Evolutionary conservation across 1,140 invertebrate species (phyloP).

Genomic region (Nasonia vitripennis): DNA sequence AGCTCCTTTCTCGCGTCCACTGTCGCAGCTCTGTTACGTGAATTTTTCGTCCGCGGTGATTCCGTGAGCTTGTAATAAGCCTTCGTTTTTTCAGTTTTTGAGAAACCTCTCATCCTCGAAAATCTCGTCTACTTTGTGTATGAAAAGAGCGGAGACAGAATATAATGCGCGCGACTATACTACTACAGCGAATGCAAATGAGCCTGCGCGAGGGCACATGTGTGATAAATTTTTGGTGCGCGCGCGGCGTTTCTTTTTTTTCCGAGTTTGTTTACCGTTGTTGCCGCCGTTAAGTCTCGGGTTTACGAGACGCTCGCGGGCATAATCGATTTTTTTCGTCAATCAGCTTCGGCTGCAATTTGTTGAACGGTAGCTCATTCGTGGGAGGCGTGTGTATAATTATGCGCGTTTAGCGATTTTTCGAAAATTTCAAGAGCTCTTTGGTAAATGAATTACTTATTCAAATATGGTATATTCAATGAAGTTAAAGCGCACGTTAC

Average conservation of each 20-base stretch:
- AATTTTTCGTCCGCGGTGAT: conserved; percentile 5
- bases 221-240: conserved; percentile 44
- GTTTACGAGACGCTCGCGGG: conserved; percentile 42
- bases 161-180: not conserved
- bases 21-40: not conserved
- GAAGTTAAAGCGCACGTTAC: not conserved
- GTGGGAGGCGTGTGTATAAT: not conserved
- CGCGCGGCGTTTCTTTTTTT: not conserved
- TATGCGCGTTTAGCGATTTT: not conserved
- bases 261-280: conserved; percentile 43
- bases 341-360: conserved; percentile 26
- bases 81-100: not conserved
- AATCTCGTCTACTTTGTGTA: conserved; percentile 42
- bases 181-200: conserved; percentile 44
- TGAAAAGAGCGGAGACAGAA: conserved; percentile 37
- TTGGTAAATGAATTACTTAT: no score
- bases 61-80: not conserved
- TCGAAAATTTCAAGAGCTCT: not conserved
- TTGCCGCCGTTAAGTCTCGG: conserved; percentile 26
- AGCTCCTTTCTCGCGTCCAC: not conserved
- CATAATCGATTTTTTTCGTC: conserved; percentile 50
- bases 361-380: conserved; percentile 38
- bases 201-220: conserved; percentile 18
- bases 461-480: no score
- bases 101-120: conserved; percentile 9